Percentiles rank a stretch among this genome's conserved stretches.
Conservation (phyloP, 2,113 vertebrate species). For the Tragelaphus scriptus region DNA sequence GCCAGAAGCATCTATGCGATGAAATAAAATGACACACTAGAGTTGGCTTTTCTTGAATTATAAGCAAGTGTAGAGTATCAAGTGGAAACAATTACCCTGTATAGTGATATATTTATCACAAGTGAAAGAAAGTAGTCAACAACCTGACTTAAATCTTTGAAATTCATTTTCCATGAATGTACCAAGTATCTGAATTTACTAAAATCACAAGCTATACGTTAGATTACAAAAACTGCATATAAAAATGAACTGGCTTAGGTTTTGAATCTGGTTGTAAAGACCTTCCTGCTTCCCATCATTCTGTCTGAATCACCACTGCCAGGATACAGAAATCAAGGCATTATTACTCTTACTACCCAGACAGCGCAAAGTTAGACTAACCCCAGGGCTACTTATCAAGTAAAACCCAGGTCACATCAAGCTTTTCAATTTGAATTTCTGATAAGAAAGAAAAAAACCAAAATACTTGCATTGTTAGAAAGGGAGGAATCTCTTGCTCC, state of each 20-base stretch:
- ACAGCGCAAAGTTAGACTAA: background rate
- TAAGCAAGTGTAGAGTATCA: background rate
- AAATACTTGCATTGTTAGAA: background rate
- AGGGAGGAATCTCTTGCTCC: background rate
- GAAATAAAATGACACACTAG: slow-evolving; percentile 29
- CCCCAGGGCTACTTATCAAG: background rate
- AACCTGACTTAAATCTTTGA: slow-evolving; percentile 1
- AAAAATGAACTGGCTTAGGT: background rate
- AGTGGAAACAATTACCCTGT: slow-evolving; percentile 36
- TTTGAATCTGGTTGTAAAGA: background rate
- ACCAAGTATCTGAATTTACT: background rate
- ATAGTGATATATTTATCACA: background rate
- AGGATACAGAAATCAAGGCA: background rate
- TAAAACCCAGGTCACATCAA: background rate
- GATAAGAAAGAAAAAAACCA: background rate
- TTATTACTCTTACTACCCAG: background rate
- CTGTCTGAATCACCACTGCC: background rate
- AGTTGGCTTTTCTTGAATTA: slow-evolving; percentile 34
- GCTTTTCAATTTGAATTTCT: background rate
- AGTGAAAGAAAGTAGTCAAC: background rate
- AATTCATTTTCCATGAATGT: slow-evolving; percentile 1
- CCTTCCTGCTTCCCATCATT: background rate
- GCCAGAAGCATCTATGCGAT: background rate
- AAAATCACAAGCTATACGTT: background rate
- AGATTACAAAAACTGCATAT: background rate